phyloP scores from a whole-genome alignment of 2,797 vertebrate species.

The Lindbergichthys nudifrons region DNA sequence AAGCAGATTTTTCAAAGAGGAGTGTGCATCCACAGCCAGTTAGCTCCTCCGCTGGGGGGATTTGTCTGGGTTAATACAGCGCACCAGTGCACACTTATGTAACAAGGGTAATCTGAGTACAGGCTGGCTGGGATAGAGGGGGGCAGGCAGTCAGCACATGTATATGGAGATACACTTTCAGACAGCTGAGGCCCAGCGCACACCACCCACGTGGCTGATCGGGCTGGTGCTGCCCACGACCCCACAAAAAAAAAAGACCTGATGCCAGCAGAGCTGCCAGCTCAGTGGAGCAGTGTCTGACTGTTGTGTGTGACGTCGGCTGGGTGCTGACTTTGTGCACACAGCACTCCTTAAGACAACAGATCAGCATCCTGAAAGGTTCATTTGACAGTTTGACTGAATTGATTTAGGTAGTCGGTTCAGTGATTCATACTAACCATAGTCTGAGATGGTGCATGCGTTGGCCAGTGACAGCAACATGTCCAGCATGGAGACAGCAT shows the following conservation, averaged over 20 bases:
- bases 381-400: slow-evolving; percentile 37
- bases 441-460: slow-evolving; percentile 93
- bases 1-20: slow-evolving; percentile 25
- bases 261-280: slow-evolving; percentile 46
- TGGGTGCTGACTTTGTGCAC: slow-evolving; percentile 30
- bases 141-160: slow-evolving; percentile 73
- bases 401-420: neutral
- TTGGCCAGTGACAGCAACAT: slow-evolving; percentile 95
- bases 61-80: slow-evolving; percentile 63
- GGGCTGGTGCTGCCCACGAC: slow-evolving; percentile 53
- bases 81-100: slow-evolving; percentile 69
- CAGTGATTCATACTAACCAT: slow-evolving; percentile 82
- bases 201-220: slow-evolving; percentile 62
- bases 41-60: slow-evolving; percentile 47
- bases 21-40: slow-evolving; percentile 44
- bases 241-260: slow-evolving; percentile 51
- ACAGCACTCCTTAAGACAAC: slow-evolving; percentile 39
- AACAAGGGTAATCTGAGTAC: slow-evolving; percentile 79
- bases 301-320: slow-evolving; percentile 46
- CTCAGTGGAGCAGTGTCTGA: slow-evolving; percentile 40
- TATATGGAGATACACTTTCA: slow-evolving; percentile 74
- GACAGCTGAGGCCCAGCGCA: slow-evolving; percentile 77
- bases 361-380: slow-evolving; percentile 30
- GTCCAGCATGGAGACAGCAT: slow-evolving; percentile 97
- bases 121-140: slow-evolving; percentile 62